Evolutionary conservation across 1,140 invertebrate genomes (phyloP), one percentile per base, ranked within the genome.

Genomic region (Neocloeon triangulifer): DNA sequence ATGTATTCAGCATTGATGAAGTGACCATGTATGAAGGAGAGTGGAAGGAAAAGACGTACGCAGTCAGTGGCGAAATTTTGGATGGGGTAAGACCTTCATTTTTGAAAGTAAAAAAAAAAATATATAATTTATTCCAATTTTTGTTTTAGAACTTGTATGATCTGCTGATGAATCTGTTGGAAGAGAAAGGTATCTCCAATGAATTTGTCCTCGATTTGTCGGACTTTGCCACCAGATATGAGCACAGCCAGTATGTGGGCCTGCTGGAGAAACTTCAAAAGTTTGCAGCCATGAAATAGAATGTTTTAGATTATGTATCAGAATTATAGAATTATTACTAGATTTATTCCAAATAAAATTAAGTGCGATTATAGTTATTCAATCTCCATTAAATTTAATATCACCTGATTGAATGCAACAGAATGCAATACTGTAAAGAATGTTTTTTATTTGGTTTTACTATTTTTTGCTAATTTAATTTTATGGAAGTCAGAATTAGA

Each of bases 111-210:
- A 12, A 14, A 6, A 25, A 25, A 25, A 2, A 6, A 6, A 2
- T 25, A 25, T 25, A 2, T 12, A 3, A 6, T 38, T 20, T 8
- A 19, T 21, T 6, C 13, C 36, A 25, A 21, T 34, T 38, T 35
- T 8, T 49, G 40, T 52, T 45, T 70, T 69, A 86, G 81, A 84
- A 86, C 47, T 55, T 95, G 16, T 94, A 94, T 48, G 88, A 94
- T 51, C 60, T 92, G 14, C 55, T 94, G 25, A 82, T 94, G 77
- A 89, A 91, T 45, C 64, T 82, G 35, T 58, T 95, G 30, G 85
- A 92, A 49, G 86, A 94, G 46, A 82, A 89, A 44, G 86, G 86
- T 18, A 63, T 95, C 34, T 74, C 72, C 36, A 86, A 89, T 49
- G 80, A 88, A 39, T 92, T 94, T 57, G 75, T 71, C 7, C 73